A percentile compares a stretch with the other conserved stretches of the same genome.
phyloP scores from a whole-genome alignment of 2,113 vertebrate species.

The Felis chaus region DNA sequence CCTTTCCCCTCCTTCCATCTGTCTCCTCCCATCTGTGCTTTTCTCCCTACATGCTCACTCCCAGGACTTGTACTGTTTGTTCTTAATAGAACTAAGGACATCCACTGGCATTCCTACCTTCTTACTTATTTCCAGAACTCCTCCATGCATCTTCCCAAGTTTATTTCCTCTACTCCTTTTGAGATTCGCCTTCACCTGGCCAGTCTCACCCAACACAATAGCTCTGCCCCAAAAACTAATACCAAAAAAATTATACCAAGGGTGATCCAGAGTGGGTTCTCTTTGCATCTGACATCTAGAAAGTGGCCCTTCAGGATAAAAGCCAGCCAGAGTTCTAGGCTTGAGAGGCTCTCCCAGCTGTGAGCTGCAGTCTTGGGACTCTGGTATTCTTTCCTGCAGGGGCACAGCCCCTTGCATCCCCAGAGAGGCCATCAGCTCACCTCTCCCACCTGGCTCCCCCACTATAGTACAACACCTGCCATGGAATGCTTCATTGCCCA shows the following conservation, averaged over 20 bases:
- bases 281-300: neutral
- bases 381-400: neutral
- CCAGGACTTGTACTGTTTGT: neutral
- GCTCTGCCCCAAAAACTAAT: neutral
- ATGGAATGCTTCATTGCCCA: neutral
- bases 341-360: neutral
- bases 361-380: neutral
- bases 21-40: neutral
- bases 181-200: neutral
- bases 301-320: slow-evolving; percentile 10
- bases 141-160: neutral
- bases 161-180: neutral
- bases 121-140: neutral
- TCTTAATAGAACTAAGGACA: neutral
- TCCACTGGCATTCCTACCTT: neutral
- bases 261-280: neutral
- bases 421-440: neutral
- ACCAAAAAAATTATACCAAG: neutral
- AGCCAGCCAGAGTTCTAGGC: neutral
- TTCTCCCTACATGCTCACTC: neutral
- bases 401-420: neutral
- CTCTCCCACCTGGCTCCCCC: neutral
- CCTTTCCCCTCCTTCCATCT: neutral
- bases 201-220: neutral
- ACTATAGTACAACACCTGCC: neutral